Base-by-base conservation (phyloP, 53 echinoderm and acorn worm species). In the Actinopyga echinites region DNA sequence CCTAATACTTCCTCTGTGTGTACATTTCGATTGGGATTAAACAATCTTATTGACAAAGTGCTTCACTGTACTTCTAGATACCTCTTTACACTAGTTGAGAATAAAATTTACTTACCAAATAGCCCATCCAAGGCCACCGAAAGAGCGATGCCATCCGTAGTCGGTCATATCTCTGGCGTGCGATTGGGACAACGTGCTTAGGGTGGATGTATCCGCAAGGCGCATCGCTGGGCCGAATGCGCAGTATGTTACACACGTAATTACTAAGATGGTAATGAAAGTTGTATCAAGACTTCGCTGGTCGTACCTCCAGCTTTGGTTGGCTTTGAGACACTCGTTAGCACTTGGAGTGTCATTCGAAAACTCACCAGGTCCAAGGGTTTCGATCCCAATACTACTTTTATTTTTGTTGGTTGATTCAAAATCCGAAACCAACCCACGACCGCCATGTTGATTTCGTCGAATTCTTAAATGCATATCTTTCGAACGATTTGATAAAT, bases 231-330 rank as follows among this genome's bases (percentile, higher is more conserved):
- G 69, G 11, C 86, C 86, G 17, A 89, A 25, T 0, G 84, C 38
- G 49, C 86, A 64, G 55, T 91, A 86, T 45, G 89, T 43, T 20
- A 86, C 21, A 82, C 86, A 86, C 49, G 86, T 80, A 55, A 94
- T 83, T 49, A 91, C 30, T 28, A 94, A 45, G 45, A 94, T 83
- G 30, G 64, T 63, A 56, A 89, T 36, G 64, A 89, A 92, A 1
- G 92, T 74, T 21, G 22, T 30, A 29, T 73, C 56, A 15, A 92
- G 64, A 44, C 67, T 84, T 1, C 68, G 75, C 67, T 86, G 81
- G 61, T 94, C 89, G 62, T 88, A 92, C 66, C 89, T 59, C 95
- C 95, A 94, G 45, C 95, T 83, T 64, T 91, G 93, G 31, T 93
- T 62, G 13, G 88, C 81, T 11, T 78, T 64, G 6, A 93, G 88